Base-by-base conservation (phyloP, 2,888 invertebrate genomes). In the Amphimallon solstitiale region DNA sequence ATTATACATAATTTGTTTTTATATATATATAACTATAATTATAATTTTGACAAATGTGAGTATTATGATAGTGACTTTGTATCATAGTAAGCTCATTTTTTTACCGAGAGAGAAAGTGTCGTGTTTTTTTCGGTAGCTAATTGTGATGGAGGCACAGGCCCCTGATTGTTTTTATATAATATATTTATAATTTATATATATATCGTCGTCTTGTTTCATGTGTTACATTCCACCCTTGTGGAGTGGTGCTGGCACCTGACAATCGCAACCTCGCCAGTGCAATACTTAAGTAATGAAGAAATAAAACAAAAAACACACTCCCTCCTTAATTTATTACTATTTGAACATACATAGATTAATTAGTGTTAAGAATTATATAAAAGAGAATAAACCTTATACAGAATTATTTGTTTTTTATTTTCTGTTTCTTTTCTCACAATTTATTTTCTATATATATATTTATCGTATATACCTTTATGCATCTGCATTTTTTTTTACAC, bases 181-280 rank as follows among this genome's bases (percentile, higher is more conserved):
- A 75, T 79, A 80, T 81, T 81, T 81, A 81, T 81, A 80, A 81
- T 81, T 81, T 82, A 80, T 81, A 80, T 79, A 79, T 29, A 29
- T 29, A 29, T 29, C 29, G 29, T 77, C 76, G 78, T 78, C 78
- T 77, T 78, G 79, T 79, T 80, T 80, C 65, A 69, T 72, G 69
- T 73, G 70, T 72, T 71, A 74, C 74, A 73, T 74, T 74, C 74
- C 74, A 74, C 74, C 68, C 67, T 68, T 69, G 81, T 80, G 81
- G 81, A 76, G 81, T 80, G 79, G 79, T 78, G 76, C 79, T 78
- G 78, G 79, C 77, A 76, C 77, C 74, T 72, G 80, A 80, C 80
- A 79, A 80, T 81, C 79, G 78, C 77, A 76, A 78, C 76, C 76
- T 77, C 76, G 81, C 80, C 80, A 80, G 81, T 80, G 80, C 80